Percentiles rank a stretch among this genome's conserved stretches.
Conservation (phyloP, 92 coral and sea anemone genomes). For the Chrysogorgia sp. region DNA sequence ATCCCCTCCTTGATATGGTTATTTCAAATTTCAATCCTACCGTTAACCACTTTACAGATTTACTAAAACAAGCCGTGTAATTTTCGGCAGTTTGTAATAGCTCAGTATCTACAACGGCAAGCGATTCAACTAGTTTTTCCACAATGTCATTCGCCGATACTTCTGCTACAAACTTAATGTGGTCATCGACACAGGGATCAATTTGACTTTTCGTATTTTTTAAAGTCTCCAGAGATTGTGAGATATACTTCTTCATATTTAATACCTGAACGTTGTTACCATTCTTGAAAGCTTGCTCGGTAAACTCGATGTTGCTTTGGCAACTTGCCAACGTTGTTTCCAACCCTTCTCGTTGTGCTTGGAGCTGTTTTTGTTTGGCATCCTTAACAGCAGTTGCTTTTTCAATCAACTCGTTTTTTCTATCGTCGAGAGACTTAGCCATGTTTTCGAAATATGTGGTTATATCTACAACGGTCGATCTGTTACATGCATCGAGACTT, state of each 20-base stretch:
- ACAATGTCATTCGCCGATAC: not conserved
- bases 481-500: constrained; percentile 16
- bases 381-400: constrained; percentile 9
- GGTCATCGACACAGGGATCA: constrained; percentile 44
- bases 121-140: not conserved
- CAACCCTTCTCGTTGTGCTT: constrained; percentile 48
- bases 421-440: constrained; percentile 20
- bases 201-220: constrained; percentile 35
- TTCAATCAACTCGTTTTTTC: constrained; percentile 9
- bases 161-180: constrained; percentile 18
- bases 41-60: not conserved
- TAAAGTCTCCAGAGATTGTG: constrained; percentile 43
- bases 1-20: not conserved
- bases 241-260: constrained; percentile 59
- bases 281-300: constrained; percentile 53
- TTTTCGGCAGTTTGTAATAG: not conserved
- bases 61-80: not conserved
- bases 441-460: constrained; percentile 15
- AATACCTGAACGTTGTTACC: constrained; percentile 60
- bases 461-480: constrained; percentile 19
- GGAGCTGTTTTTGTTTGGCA: constrained; percentile 46
- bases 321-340: constrained; percentile 48
- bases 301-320: constrained; percentile 57
- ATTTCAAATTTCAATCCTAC: not conserved
- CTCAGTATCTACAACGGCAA: not conserved